Base-by-base conservation (phyloP, 2,888 invertebrate genomes). In the Petrolisthes cinctipes region DNA sequence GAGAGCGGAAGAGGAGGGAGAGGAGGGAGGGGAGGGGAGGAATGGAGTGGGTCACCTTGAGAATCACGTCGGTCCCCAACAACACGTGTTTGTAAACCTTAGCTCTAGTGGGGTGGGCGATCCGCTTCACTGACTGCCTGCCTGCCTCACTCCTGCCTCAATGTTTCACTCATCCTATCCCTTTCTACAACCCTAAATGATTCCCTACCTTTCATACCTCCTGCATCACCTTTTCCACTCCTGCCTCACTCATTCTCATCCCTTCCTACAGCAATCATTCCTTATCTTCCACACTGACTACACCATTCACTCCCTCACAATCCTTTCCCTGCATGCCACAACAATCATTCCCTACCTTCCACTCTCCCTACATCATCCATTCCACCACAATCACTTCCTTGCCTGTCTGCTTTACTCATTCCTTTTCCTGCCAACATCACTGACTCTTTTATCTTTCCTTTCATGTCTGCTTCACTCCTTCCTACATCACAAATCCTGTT, bases 231-330 rank as follows among this genome's bases (percentile, higher is more conserved):
- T 66, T 66, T 51, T 68, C 83, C 76, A 14, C 23, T 76, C n/a
- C 76, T 56, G 20, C 20, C 54, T 68, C 85, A 54, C 54, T 51
- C 85, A 54, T 68, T 57, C 75, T n/a, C 57, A n/a, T n/a, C n/a
- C n/a, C 20, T 7, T 51, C 71, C 54, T 68, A n/a, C n/a, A 23
- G 23, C 17, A 23, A 7, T 61, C 9, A 14, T 9, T 14, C 14
- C 61, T n/a, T 73, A 14, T n/a, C 73, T 7, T 11, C 5, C 53
- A 80, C 56, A 6, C 20, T 80, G n/a, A 6, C 57, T 57, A 23
- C 56, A 54, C 80, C 56, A 4, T 79, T 20, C 51, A 54, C 11
- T 57, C 80, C 2, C 17, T 53, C 80, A 23, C 57, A n/a, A 2
- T 57, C 80, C 23, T 17, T 51, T 51, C 54, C 78, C 78, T 79